A percentile compares a stretch with the other conserved stretches of the same genome.
These are phyloP conservation scores for Vanessa cardui DNA, from an alignment of 2,888 invertebrate species.

Conservation along the genomic window DNA sequence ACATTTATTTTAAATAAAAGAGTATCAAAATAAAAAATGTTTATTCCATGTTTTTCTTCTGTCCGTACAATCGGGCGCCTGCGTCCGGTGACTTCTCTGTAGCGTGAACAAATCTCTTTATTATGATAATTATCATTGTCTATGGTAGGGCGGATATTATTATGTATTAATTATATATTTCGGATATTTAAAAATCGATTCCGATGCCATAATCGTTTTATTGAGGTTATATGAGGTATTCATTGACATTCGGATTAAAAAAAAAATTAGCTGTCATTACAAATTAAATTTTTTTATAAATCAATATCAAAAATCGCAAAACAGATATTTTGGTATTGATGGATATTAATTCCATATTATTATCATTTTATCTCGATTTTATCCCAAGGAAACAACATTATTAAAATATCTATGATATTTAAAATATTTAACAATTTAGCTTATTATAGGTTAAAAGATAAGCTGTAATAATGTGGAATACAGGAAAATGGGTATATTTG, in stretches of 20 bases:
- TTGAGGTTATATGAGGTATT: constrained; percentile 3
- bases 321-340: too few relatives aligned
- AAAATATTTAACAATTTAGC: too few relatives aligned
- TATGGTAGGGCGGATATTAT: constrained; percentile 59
- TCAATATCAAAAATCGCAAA: background rate
- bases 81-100: constrained; percentile 59
- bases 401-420: too few relatives aligned
- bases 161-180: constrained; percentile 40
- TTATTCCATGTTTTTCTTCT: constrained; percentile 40
- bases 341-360: too few relatives aligned
- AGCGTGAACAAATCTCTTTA: constrained; percentile 70
- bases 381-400: too few relatives aligned
- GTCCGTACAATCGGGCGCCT: constrained; percentile 43
- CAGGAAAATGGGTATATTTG: too few relatives aligned
- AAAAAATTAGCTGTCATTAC: background rate
- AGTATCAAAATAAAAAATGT: background rate
- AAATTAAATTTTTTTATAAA: background rate
- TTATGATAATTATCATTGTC: constrained; percentile 67
- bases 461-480: too few relatives aligned
- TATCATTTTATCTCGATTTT: too few relatives aligned
- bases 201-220: constrained; percentile 18
- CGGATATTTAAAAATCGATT: constrained; percentile 36
- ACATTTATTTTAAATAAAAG: too few relatives aligned
- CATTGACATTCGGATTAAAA: background rate
- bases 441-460: too few relatives aligned